Conservation (phyloP, 2,888 invertebrate species). For the Diarsia rubi region DNA sequence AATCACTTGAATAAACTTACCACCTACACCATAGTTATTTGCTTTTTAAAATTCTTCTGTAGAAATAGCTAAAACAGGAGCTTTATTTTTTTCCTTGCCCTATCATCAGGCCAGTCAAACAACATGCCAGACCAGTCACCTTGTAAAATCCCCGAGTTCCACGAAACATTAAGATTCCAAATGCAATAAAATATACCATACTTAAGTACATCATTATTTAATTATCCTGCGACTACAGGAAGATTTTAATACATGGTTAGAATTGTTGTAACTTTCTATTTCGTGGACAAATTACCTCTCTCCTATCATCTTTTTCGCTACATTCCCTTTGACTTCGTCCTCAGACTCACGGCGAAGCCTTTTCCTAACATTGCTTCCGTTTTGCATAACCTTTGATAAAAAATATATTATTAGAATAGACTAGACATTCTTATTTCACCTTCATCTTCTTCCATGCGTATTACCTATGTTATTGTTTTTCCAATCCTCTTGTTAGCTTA, state of each 20-base stretch:
- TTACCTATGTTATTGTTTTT: neutral
- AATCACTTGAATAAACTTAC: constrained; percentile 34
- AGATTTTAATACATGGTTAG: neutral
- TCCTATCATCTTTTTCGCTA: constrained; percentile 78
- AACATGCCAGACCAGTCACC: constrained; percentile 59
- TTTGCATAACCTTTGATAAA: constrained; percentile 73
- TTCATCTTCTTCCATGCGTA: neutral
- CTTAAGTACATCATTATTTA: neutral
- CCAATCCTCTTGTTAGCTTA: too few relatives aligned
- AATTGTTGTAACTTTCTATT: constrained; percentile 28
- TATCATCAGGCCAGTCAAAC: constrained; percentile 15
- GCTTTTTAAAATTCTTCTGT: neutral
- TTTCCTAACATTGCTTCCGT: constrained; percentile 76
- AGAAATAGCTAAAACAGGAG: neutral
- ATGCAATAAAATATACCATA: neutral
- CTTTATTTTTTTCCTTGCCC: neutral
- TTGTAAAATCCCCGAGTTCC: constrained; percentile 38
- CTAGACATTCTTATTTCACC: neutral
- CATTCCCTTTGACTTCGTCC: constrained; percentile 77
- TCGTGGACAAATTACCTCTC: constrained; percentile 76
- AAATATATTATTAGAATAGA: constrained; percentile 25
- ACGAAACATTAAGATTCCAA: constrained; percentile 39
- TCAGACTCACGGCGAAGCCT: constrained; percentile 81
- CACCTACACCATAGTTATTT: constrained; percentile 33
- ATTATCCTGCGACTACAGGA: constrained; percentile 14